phyloP scores from a whole-genome alignment of 2,797 vertebrate genomes.

The Xerus rutilus region DNA sequence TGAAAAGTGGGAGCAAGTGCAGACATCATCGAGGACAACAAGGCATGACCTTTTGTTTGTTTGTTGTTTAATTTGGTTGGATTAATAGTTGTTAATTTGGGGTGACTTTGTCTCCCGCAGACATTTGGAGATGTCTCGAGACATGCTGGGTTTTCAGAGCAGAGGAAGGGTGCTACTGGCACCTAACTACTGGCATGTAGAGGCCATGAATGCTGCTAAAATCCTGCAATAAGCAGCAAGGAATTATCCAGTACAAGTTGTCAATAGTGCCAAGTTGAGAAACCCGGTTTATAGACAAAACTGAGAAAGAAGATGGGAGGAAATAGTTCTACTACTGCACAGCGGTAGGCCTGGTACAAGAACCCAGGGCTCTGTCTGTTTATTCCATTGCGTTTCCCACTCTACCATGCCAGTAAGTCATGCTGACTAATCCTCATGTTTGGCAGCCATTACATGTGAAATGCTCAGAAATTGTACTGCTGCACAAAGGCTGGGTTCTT shows the following conservation, averaged over 20 bases:
- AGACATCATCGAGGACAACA: background rate
- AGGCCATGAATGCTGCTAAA: background rate
- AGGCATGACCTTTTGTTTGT: background rate
- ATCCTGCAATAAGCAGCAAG: background rate
- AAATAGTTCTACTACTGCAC: background rate
- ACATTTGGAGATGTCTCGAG: background rate
- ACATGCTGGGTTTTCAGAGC: background rate
- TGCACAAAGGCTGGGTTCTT: background rate
- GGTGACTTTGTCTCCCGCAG: background rate
- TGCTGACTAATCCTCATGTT: rapidly evolving
- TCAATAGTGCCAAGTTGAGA: background rate
- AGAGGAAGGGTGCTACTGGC: background rate
- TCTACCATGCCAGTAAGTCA: rapidly evolving
- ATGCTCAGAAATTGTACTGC: background rate
- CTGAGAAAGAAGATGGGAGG: background rate
- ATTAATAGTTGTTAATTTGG: background rate
- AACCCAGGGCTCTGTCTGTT: background rate
- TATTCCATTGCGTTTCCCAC: background rate
- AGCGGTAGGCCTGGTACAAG: background rate
- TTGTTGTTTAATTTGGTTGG: background rate
- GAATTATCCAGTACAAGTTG: background rate
- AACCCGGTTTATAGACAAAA: background rate
- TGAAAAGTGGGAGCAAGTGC: background rate
- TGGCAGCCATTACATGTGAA: background rate
- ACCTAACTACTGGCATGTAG: background rate